Evolutionary conservation across 2,797 vertebrate species (phyloP).

Genomic region (Tokudaia tokunoshimensis): DNA sequence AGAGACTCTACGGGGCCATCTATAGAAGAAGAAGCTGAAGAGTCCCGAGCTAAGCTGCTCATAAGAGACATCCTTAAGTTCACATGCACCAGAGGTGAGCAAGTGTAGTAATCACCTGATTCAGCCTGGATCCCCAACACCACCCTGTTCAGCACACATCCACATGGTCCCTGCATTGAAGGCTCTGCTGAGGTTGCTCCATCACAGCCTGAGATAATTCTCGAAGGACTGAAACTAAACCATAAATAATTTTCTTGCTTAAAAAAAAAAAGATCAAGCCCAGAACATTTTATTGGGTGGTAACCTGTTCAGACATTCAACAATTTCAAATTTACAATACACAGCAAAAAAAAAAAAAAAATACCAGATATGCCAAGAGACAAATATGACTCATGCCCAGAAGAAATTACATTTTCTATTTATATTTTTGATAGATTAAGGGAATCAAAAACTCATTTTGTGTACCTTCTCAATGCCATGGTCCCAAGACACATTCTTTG

Average conservation of each 20-base stretch:
- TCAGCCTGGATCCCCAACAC: too few species aligned
- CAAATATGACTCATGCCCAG: neutral
- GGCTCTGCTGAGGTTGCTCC: neutral
- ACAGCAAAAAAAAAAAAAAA: neutral
- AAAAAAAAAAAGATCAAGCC: neutral
- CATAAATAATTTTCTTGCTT: neutral
- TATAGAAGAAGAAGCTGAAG: neutral
- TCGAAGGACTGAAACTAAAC: neutral
- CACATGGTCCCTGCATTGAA: rapidly evolving
- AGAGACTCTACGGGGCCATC: neutral
- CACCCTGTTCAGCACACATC: neutral
- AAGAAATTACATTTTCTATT: conserved; percentile 19
- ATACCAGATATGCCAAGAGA: neutral
- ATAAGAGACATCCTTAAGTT: too few species aligned
- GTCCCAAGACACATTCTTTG: neutral
- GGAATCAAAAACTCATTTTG: neutral
- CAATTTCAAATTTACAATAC: conserved; percentile 4
- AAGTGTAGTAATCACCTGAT: too few species aligned
- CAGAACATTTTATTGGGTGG: neutral
- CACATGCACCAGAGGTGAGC: neutral
- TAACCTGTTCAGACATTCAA: neutral
- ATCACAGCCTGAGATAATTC: neutral
- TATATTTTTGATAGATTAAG: neutral
- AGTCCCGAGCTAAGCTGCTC: neutral
- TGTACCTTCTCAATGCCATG: neutral